Conservation (phyloP, 2,888 invertebrate genomes). For the Synergus japonicus region DNA sequence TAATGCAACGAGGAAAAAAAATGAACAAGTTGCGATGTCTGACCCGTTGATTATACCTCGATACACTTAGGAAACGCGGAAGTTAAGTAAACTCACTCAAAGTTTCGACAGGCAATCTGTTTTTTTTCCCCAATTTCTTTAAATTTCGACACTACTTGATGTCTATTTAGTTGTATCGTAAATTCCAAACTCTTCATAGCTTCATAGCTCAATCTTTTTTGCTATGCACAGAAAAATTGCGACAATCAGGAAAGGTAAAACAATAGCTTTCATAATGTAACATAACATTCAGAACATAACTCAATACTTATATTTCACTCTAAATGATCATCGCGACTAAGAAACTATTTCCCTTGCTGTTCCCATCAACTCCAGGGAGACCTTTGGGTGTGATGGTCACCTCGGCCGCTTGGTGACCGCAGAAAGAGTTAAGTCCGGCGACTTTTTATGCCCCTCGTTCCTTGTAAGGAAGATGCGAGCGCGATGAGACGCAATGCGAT, state of each 20-base stretch:
- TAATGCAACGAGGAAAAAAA: slow-evolving; percentile 42
- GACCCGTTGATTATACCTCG: slow-evolving; percentile 46
- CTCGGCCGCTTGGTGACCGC: slow-evolving; percentile 62
- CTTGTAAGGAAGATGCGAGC: slow-evolving; percentile 65
- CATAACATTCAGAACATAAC: no score
- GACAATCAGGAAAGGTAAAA: neutral
- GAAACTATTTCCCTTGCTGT: slow-evolving; percentile 12
- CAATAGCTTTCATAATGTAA: no score
- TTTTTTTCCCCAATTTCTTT: neutral
- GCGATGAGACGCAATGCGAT: slow-evolving; percentile 57
- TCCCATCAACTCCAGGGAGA: slow-evolving; percentile 17
- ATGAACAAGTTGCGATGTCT: slow-evolving; percentile 42
- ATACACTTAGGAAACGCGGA: slow-evolving; percentile 49
- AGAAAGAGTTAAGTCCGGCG: slow-evolving; percentile 62
- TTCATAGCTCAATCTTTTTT: neutral
- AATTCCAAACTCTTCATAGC: neutral
- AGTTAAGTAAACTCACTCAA: neutral
- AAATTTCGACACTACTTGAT: neutral
- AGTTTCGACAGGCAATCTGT: neutral
- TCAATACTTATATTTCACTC: no score
- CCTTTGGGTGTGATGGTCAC: slow-evolving; percentile 56
- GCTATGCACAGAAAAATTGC: no score
- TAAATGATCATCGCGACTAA: no score
- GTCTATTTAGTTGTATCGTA: neutral
- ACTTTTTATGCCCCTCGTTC: slow-evolving; percentile 67